Percentiles rank a stretch among this genome's conserved stretches.
These are phyloP conservation scores for Lordiphosa stackelbergi DNA, from an alignment of 1,140 invertebrate genomes.

Conservation along the genomic window DNA sequence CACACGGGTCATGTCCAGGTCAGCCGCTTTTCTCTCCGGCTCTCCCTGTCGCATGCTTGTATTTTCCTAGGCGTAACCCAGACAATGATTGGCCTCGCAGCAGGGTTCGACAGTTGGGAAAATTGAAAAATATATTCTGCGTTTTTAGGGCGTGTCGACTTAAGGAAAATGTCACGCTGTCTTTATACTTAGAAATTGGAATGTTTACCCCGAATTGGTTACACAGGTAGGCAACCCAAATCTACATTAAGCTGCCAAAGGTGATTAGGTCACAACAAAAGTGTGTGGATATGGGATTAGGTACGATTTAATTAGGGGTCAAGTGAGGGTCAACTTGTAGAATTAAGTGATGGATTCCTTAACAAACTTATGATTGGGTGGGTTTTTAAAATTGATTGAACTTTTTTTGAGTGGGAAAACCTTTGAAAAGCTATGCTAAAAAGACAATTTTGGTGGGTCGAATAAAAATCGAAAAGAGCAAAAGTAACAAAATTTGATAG, in stretches of 20 bases:
- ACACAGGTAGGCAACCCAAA: slow-evolving; percentile 38
- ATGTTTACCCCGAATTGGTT: slow-evolving; percentile 11
- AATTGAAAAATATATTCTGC: slow-evolving; percentile 43
- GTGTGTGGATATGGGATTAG: slow-evolving; percentile 58
- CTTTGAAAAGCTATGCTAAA: too few species aligned
- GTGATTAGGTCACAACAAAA: slow-evolving; percentile 56
- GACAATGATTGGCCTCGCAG: slow-evolving; percentile 60
- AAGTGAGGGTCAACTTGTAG: slow-evolving; percentile 25
- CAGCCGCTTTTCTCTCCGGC: too few species aligned
- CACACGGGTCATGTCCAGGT: slow-evolving; percentile 10
- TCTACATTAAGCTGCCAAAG: slow-evolving; percentile 32
- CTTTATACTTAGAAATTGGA: slow-evolving; percentile 37
- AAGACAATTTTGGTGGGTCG: too few species aligned
- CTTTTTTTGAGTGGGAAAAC: too few species aligned
- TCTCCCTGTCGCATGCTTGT: slow-evolving; percentile 7
- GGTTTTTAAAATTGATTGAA: too few species aligned
- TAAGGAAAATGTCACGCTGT: slow-evolving; percentile 56
- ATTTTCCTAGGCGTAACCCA: slow-evolving; percentile 44
- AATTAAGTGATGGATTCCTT: not conserved
- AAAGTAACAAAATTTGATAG: too few species aligned
- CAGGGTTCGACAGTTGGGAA: slow-evolving; percentile 42
- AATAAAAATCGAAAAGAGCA: too few species aligned
- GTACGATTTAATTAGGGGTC: slow-evolving; percentile 63
- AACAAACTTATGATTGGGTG: not conserved
- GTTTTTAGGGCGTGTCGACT: slow-evolving; percentile 24